phyloP scores from a whole-genome alignment of 2,888 invertebrate genomes.

The Cryptocheilus praepositus region DNA sequence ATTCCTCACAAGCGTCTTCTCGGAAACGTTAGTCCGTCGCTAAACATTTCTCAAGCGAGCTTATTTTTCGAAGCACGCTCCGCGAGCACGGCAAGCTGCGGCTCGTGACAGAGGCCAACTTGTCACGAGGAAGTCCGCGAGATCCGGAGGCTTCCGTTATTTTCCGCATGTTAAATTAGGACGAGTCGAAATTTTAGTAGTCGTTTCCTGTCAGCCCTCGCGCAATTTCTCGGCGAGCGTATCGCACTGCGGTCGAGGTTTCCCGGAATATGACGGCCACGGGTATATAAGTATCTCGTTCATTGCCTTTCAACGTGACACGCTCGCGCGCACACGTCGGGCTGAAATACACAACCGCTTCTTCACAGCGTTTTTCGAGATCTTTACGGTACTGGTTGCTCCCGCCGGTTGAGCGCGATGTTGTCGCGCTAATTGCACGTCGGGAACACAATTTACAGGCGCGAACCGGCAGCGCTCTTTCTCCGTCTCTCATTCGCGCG shows the following conservation, averaged over 20 bases:
- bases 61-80: no score
- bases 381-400: slow-evolving; percentile 18
- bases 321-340: slow-evolving; percentile 9
- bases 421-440: slow-evolving; percentile 58
- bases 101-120: background rate
- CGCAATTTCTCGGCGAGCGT: no score
- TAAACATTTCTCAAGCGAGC: no score
- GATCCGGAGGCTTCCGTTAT: background rate
- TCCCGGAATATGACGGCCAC: background rate
- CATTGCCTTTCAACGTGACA: slow-evolving; percentile 7
- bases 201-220: background rate
- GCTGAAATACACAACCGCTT: slow-evolving; percentile 24
- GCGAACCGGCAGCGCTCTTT: slow-evolving; percentile 35
- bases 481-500: no score
- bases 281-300: background rate
- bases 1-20: no score
- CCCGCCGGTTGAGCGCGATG: slow-evolving; percentile 12
- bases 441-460: slow-evolving; percentile 60
- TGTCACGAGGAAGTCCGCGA: background rate
- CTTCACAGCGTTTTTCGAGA: slow-evolving; percentile 31
- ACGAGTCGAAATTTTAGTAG: no score
- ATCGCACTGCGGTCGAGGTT: background rate
- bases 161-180: no score
- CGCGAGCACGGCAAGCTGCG: no score
- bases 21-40: no score